Evolutionary conservation across 2,113 vertebrate species (phyloP).

Genomic region (Heliornis fulica): DNA sequence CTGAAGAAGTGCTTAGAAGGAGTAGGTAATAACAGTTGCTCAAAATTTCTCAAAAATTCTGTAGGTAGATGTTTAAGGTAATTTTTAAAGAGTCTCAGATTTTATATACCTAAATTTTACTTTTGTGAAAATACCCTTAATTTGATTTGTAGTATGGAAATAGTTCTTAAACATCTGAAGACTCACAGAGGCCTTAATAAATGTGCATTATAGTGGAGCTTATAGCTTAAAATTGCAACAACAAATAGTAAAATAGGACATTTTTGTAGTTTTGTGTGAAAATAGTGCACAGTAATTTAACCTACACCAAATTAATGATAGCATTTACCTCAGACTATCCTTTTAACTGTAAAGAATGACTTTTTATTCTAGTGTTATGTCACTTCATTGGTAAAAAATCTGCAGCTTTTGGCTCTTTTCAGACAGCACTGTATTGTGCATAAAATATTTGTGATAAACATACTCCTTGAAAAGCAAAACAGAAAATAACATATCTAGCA

Average conservation of each 20-base stretch:
- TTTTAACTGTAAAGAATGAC: neutral
- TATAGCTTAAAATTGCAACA: neutral
- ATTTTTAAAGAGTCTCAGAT: neutral
- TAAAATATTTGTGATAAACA: slow-evolving; percentile 12
- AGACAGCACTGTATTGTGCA: neutral
- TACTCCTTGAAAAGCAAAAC: neutral
- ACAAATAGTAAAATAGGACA: neutral
- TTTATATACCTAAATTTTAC: neutral
- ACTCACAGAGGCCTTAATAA: neutral
- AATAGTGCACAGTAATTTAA: neutral
- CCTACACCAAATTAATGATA: neutral
- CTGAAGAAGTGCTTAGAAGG: neutral
- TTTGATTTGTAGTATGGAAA: neutral
- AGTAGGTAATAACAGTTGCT: neutral
- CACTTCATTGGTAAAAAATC: neutral
- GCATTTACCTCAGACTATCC: neutral
- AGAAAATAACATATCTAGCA: neutral
- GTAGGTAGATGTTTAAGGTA: neutral
- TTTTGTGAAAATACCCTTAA: neutral
- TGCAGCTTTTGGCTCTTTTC: neutral
- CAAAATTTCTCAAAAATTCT: neutral
- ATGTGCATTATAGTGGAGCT: neutral
- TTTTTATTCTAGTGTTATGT: neutral
- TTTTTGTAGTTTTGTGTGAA: neutral
- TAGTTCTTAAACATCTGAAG: neutral